phyloP scores from a whole-genome alignment of 2,888 invertebrate genomes.

The Ophion obscuratus region DNA sequence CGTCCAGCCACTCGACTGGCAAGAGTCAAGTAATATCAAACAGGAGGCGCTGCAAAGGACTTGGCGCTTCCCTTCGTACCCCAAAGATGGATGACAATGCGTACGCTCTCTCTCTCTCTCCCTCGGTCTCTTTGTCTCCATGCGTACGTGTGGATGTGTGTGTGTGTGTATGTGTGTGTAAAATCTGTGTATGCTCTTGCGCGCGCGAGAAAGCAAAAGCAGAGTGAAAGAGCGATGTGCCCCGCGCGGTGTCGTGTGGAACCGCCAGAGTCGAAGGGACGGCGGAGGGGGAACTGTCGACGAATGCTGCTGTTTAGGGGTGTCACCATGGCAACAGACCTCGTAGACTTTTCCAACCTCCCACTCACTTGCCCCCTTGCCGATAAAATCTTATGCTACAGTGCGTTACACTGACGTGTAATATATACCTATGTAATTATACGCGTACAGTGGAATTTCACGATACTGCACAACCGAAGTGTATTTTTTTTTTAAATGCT shows the following conservation, averaged over 20 bases:
- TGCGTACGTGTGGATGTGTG: background rate
- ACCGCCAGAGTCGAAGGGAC: background rate
- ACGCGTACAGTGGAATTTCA: slow-evolving; percentile 15
- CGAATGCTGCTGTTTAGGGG: slow-evolving; percentile 70
- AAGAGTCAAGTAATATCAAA: slow-evolving; percentile 59
- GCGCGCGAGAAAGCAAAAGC: slow-evolving; percentile 53
- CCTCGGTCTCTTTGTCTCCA: background rate
- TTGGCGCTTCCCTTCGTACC: slow-evolving; percentile 38
- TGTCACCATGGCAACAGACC: slow-evolving; percentile 80
- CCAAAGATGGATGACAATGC: slow-evolving; percentile 55
- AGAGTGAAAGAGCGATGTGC: slow-evolving; percentile 49
- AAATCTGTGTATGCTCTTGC: background rate
- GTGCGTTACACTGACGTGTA: slow-evolving; percentile 22
- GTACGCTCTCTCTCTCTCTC: background rate
- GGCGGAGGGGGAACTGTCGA: slow-evolving; percentile 49
- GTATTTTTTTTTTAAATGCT: background rate
- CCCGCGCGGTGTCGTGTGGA: slow-evolving; percentile 19
- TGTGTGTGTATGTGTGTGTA: background rate
- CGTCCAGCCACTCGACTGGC: slow-evolving; percentile 51
- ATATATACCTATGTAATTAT: slow-evolving; percentile 14
- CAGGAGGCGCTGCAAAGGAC: slow-evolving; percentile 46
- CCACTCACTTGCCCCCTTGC: slow-evolving; percentile 66
- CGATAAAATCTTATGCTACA: slow-evolving; percentile 48
- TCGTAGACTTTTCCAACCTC: slow-evolving; percentile 73
- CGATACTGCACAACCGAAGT: background rate